Percentiles rank a stretch among this genome's conserved stretches.
Conservation (phyloP, 2,888 invertebrate species). For the Lochmaea crataegi region DNA sequence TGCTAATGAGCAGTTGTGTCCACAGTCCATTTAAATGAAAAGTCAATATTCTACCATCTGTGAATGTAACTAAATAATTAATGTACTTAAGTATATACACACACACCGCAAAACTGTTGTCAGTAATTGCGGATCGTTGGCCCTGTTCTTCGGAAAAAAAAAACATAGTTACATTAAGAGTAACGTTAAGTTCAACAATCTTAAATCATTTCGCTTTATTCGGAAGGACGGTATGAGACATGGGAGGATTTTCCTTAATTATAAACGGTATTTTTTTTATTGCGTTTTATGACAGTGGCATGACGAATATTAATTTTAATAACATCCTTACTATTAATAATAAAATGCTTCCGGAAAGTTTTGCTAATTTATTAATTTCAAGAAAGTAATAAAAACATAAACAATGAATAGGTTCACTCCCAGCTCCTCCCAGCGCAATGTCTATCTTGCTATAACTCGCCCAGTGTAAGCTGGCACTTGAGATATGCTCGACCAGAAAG, state of each 20-base stretch:
- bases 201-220: conserved; percentile 6
- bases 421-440: too few relatives aligned
- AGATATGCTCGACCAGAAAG: too few relatives aligned
- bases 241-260: conserved; percentile 8
- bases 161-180: not conserved
- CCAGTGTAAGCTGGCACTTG: too few relatives aligned
- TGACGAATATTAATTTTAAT: not conserved
- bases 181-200: conserved; percentile 23
- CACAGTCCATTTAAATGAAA: not conserved
- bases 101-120: not conserved
- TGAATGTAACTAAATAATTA: not conserved
- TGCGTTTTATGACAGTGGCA: not conserved
- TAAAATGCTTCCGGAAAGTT: not conserved
- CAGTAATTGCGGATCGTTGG: not conserved
- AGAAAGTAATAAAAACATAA: not conserved
- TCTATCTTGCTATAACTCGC: too few relatives aligned
- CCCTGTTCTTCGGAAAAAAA: not conserved
- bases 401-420: not conserved
- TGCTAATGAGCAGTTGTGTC: not conserved
- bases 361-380: not conserved
- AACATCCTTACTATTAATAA: not conserved
- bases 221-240: not conserved
- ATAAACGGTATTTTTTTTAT: not conserved
- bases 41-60: not conserved
- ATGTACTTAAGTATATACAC: too few relatives aligned